Conservation (phyloP, 2,888 invertebrate genomes). For the Leptinotarsa haldemani region DNA sequence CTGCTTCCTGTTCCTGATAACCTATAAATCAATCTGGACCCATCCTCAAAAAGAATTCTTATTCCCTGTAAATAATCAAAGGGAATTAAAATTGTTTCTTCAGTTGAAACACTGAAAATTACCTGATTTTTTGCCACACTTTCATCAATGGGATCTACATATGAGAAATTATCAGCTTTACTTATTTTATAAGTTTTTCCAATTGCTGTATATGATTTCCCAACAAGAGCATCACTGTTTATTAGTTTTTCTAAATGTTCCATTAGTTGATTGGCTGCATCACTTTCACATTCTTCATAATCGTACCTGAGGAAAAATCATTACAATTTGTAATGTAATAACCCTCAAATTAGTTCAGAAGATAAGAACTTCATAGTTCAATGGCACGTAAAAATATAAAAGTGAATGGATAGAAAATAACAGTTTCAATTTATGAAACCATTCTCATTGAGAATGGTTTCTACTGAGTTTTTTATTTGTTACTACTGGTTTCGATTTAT, state of each 20-base stretch:
- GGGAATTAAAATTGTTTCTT: slow-evolving; percentile 18
- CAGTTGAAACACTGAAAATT: slow-evolving; percentile 31
- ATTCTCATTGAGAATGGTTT: too few relatives aligned
- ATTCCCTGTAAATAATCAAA: slow-evolving; percentile 77
- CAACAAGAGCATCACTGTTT: slow-evolving; percentile 72
- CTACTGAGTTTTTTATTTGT: too few relatives aligned
- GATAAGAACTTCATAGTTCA: too few relatives aligned
- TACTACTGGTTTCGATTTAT: too few relatives aligned
- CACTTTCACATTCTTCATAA: slow-evolving; percentile 95
- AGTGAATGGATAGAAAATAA: too few relatives aligned
- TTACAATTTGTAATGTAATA: slow-evolving; percentile 6
- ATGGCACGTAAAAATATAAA: too few relatives aligned
- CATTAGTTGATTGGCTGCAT: slow-evolving; percentile 93
- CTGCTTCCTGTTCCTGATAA: slow-evolving; percentile 98
- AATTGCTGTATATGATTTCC: slow-evolving; percentile 69
- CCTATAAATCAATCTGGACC: slow-evolving; percentile 92
- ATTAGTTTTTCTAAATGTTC: slow-evolving; percentile 78
- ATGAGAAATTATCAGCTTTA: slow-evolving; percentile 92
- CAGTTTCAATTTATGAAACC: too few relatives aligned
- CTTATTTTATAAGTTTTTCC: slow-evolving; percentile 83
- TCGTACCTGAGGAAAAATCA: slow-evolving; percentile 78
- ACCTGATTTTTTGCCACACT: slow-evolving; percentile 91
- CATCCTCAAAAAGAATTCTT: slow-evolving; percentile 93
- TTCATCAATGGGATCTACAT: slow-evolving; percentile 94
- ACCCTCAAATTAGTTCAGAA: background rate